Evolutionary conservation across 2,797 vertebrate genomes (phyloP).

Genomic region (Platyrinchus mystaceus): DNA sequence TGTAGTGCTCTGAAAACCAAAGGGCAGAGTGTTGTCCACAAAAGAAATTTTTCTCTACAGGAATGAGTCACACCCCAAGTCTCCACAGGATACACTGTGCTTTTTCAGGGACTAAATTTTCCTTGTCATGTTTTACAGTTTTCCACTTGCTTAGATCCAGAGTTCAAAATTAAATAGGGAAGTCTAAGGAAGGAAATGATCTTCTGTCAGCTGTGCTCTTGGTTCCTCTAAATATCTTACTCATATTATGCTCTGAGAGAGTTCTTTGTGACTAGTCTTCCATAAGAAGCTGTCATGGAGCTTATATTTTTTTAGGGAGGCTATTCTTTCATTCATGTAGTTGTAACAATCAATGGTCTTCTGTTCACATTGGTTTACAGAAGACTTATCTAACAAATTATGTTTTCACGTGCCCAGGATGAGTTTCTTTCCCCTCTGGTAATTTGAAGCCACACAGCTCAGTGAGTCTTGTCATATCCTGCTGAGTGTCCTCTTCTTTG

Average conservation of each 20-base stretch:
- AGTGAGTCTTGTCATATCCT: background rate
- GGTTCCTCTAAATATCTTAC: background rate
- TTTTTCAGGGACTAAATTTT: background rate
- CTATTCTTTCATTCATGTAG: background rate
- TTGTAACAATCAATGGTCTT: background rate
- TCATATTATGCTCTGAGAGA: background rate
- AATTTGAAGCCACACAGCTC: background rate
- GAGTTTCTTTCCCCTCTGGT: background rate
- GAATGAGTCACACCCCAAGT: background rate
- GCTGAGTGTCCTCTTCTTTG: background rate
- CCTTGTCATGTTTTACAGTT: background rate
- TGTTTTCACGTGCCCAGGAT: background rate
- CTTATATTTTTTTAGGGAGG: background rate
- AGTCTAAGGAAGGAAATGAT: background rate
- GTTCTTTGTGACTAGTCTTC: background rate
- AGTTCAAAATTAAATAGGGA: background rate
- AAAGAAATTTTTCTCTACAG: background rate
- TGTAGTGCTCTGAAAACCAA: background rate
- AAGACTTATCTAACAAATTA: background rate
- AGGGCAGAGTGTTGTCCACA: accelerated
- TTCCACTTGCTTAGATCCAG: background rate
- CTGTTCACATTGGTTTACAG: background rate
- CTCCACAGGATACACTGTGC: background rate
- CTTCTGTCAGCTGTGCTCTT: background rate
- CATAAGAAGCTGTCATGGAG: background rate